Evolutionary conservation across 2,797 vertebrate species (phyloP).

Genomic region (Mareca strepera): DNA sequence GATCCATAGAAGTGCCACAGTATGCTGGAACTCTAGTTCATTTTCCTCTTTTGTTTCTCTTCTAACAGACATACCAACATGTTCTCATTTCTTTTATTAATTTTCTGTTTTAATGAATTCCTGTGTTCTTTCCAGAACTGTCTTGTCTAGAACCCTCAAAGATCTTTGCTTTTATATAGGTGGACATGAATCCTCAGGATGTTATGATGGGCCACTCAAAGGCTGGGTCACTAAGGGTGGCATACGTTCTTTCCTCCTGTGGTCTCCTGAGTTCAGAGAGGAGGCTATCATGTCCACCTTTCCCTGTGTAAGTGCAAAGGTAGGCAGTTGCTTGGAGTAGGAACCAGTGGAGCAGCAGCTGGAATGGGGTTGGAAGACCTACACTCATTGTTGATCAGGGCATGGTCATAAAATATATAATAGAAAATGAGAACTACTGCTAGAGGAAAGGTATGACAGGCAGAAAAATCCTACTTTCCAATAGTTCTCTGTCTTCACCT

Average conservation of each 20-base stretch:
- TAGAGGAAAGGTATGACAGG: not conserved
- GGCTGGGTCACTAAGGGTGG: not conserved
- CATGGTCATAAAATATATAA: too few species aligned
- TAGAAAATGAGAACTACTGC: not conserved
- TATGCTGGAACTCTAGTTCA: not conserved
- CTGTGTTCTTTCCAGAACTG: not conserved
- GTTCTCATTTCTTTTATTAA: not conserved
- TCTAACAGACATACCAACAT: not conserved
- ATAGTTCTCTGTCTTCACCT: not conserved
- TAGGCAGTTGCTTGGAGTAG: not conserved
- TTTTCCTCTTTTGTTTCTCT: not conserved
- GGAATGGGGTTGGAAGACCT: not conserved
- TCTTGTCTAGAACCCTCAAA: not conserved
- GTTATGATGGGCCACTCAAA: not conserved
- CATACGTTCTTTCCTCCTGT: not conserved
- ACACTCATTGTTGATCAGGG: not conserved
- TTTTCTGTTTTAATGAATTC: not conserved
- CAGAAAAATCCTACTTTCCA: not conserved
- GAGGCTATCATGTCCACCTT: not conserved
- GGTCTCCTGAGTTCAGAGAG: not conserved
- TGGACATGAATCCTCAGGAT: not conserved
- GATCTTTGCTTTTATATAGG: not conserved
- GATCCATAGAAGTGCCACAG: not conserved
- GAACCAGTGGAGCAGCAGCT: not conserved
- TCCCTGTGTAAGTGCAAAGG: not conserved